phyloP scores from a whole-genome alignment of 2,797 vertebrate genomes.

The Lagothrix lagotricha region DNA sequence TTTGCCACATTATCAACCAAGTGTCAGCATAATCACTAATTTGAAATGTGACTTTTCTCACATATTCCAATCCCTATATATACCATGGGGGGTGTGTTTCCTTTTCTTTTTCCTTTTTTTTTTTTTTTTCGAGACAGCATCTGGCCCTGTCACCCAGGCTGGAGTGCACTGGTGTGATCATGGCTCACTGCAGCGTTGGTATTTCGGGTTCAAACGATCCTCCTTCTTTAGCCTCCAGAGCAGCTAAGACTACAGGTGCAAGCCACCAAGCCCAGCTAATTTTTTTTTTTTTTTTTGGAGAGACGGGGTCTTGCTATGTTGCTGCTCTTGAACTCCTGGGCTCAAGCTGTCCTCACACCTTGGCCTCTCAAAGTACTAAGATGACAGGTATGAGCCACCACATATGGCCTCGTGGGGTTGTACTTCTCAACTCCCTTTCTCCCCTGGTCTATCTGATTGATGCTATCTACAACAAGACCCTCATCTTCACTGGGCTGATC shows the following conservation, averaged over 20 bases:
- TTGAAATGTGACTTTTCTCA: neutral
- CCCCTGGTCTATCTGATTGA: neutral
- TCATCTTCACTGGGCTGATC: neutral
- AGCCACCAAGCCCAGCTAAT: neutral
- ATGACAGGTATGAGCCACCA: neutral
- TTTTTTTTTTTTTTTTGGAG: too few species aligned
- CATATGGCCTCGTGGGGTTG: neutral
- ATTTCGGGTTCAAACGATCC: neutral
- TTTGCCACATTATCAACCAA: constrained; percentile 23
- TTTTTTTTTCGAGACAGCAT: neutral
- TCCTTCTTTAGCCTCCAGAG: neutral
- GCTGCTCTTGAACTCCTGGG: neutral
- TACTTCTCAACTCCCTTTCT: neutral
- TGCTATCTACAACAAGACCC: neutral
- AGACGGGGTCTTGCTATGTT: neutral
- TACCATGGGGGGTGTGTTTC: neutral
- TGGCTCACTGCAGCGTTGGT: neutral
- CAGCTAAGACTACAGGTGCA: neutral
- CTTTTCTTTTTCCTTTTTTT: too few species aligned
- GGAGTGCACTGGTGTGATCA: neutral
- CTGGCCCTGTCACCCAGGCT: neutral
- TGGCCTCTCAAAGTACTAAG: neutral
- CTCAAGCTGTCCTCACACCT: neutral
- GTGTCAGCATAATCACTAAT: constrained; percentile 18
- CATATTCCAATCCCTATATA: neutral